These are phyloP conservation scores for Morpho achilles DNA, from an alignment of 2,888 invertebrate species.

Conservation along the genomic window DNA sequence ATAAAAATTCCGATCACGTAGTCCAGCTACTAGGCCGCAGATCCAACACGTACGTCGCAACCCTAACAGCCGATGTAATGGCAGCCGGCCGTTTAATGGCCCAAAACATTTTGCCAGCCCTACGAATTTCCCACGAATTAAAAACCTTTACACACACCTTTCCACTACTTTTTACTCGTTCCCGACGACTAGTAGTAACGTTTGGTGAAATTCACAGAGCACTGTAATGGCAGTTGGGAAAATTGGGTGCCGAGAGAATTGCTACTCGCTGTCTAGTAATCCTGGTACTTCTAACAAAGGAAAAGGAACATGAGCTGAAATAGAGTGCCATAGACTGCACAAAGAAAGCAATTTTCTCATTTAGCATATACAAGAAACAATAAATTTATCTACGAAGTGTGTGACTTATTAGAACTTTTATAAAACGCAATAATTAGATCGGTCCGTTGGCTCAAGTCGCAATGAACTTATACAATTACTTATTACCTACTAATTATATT, in stretches of 20 bases:
- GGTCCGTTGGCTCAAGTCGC: too few species aligned
- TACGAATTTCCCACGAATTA: constrained; percentile 62
- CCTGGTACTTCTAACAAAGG: constrained; percentile 19
- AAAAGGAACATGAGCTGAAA: constrained; percentile 23
- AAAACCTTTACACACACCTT: constrained; percentile 54
- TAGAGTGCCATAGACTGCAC: background rate
- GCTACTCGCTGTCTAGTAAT: constrained; percentile 11
- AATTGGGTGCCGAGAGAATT: constrained; percentile 15
- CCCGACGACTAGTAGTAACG: constrained; percentile 23
- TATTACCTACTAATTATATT: too few species aligned
- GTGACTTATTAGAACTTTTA: too few species aligned
- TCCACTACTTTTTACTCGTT: constrained; percentile 28
- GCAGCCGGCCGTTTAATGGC: constrained; percentile 56
- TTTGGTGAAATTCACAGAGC: constrained; percentile 14
- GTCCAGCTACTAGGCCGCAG: constrained; percentile 67
- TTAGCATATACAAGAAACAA: too few species aligned
- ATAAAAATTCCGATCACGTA: constrained; percentile 57
- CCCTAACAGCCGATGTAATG: constrained; percentile 68
- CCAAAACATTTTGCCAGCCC: constrained; percentile 49
- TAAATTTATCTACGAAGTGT: too few species aligned
- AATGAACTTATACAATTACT: too few species aligned
- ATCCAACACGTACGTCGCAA: constrained; percentile 63
- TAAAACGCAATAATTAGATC: too few species aligned
- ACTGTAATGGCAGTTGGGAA: constrained; percentile 11
- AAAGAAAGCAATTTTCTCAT: too few species aligned